These are phyloP conservation scores for Spilarctia lutea DNA, from an alignment of 2,888 invertebrate genomes.

Conservation along the genomic window DNA sequence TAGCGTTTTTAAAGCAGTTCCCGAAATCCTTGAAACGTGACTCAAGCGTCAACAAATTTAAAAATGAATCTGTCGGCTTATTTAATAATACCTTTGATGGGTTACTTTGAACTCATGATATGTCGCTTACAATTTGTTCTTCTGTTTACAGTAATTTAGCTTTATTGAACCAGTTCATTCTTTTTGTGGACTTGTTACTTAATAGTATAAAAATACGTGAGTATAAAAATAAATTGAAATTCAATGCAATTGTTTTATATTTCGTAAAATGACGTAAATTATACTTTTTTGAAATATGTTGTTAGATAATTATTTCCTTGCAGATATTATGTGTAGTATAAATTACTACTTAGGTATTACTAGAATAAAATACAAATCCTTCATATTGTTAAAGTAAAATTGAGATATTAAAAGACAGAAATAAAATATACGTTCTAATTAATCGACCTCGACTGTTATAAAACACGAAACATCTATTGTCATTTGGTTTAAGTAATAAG, in stretches of 20 bases:
- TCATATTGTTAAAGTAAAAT: background rate
- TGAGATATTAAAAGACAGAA: background rate
- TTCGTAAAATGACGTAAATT: background rate
- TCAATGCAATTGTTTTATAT: background rate
- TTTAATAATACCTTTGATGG: conserved; percentile 75
- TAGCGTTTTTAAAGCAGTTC: conserved; percentile 83
- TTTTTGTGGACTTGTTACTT: conserved; percentile 5
- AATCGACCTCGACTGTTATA: background rate
- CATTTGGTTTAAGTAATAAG: background rate
- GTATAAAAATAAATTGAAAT: background rate
- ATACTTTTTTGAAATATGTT: background rate
- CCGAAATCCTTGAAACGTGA: conserved; percentile 85
- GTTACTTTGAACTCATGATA: conserved; percentile 78
- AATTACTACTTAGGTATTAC: background rate
- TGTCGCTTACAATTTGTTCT: conserved; percentile 65
- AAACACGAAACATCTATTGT: background rate
- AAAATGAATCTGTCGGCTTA: conserved; percentile 78
- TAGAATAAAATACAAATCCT: background rate
- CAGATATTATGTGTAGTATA: background rate
- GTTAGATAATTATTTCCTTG: background rate
- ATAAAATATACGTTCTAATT: background rate
- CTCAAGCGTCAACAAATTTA: conserved; percentile 83
- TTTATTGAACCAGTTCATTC: conserved; percentile 33
- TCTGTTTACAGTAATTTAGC: conserved; percentile 55
- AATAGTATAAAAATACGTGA: background rate